phyloP scores from a whole-genome alignment of 2,888 invertebrate genomes.

The Rotaria socialis region DNA sequence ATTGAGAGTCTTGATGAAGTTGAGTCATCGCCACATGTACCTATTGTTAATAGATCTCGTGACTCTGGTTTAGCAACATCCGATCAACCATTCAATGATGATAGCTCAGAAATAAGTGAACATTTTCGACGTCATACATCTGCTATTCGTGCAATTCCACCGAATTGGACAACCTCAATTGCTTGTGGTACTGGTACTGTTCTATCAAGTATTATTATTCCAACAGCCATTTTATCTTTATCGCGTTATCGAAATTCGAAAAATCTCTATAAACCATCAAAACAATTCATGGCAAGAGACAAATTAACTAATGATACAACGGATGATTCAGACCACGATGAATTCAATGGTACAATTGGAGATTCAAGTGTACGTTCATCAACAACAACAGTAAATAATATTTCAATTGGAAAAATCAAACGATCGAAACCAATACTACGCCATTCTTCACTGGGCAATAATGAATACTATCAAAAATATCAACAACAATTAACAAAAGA shows the following conservation, averaged over 20 bases:
- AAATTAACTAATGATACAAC: conserved; percentile 29
- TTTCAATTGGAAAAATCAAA: not conserved
- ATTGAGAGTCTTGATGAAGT: conserved; percentile 33
- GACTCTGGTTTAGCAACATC: conserved; percentile 16
- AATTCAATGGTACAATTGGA: not conserved
- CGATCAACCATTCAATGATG: conserved; percentile 30
- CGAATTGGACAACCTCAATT: not conserved
- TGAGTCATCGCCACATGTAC: conserved; percentile 23
- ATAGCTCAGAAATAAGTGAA: conserved; percentile 29
- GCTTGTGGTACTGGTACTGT: conserved; percentile 14
- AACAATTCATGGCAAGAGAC: conserved; percentile 12
- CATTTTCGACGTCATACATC: not conserved
- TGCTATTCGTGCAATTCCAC: not conserved
- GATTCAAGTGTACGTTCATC: conserved; percentile 33
- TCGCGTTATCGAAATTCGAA: conserved; percentile 1
- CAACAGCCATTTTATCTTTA: not conserved
- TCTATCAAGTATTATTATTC: not conserved
- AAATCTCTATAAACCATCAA: not conserved
- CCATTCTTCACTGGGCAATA: conserved; percentile 14
- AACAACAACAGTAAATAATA: conserved; percentile 1
- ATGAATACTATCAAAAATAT: not conserved
- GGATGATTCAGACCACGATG: not conserved
- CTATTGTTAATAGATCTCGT: conserved; percentile 1
- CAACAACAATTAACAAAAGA: not conserved
- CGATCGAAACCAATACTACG: not conserved